A percentile compares a stretch with the other conserved stretches of the same genome.
Evolutionary conservation across 1,140 invertebrate genomes (phyloP).

Genomic region (Brachionus plicatilis): DNA sequence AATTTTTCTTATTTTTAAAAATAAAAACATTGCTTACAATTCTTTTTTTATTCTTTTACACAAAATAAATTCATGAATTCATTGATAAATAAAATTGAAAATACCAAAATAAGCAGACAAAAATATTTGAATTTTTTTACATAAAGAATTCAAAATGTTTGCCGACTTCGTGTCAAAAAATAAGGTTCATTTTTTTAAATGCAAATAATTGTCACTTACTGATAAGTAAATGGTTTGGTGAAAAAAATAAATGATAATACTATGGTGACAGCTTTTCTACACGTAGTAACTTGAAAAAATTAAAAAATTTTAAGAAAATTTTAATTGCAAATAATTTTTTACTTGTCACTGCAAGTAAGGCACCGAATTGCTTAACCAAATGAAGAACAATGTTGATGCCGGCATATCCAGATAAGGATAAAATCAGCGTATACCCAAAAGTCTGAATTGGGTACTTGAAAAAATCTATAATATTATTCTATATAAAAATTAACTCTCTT

Average conservation of each 20-base stretch:
- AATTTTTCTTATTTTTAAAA: not conserved
- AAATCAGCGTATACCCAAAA: conserved; percentile 60
- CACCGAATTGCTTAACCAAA: conserved; percentile 76
- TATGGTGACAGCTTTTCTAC: conserved; percentile 81
- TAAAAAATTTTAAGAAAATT: conserved; percentile 63
- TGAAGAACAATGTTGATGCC: conserved; percentile 85
- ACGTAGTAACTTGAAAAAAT: conserved; percentile 56
- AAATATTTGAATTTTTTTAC: not conserved
- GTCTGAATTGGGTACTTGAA: conserved; percentile 13
- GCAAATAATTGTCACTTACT: conserved; percentile 63
- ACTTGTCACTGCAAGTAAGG: conserved; percentile 70
- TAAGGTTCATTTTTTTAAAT: not conserved
- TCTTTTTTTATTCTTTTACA: no score
- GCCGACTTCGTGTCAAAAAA: no score
- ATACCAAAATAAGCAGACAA: not conserved
- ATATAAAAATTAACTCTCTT: not conserved
- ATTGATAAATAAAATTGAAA: no score
- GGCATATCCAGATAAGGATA: conserved; percentile 76
- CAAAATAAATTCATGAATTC: no score
- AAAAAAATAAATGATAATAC: conserved; percentile 86
- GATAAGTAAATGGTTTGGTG: conserved; percentile 83
- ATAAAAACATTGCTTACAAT: no score
- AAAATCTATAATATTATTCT: not conserved
- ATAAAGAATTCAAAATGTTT: not conserved
- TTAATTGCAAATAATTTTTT: conserved; percentile 41